Percentiles rank a stretch among this genome's conserved stretches.
Conservation (phyloP, 1,140 invertebrate species). For the Eriocheir sinensis region DNA sequence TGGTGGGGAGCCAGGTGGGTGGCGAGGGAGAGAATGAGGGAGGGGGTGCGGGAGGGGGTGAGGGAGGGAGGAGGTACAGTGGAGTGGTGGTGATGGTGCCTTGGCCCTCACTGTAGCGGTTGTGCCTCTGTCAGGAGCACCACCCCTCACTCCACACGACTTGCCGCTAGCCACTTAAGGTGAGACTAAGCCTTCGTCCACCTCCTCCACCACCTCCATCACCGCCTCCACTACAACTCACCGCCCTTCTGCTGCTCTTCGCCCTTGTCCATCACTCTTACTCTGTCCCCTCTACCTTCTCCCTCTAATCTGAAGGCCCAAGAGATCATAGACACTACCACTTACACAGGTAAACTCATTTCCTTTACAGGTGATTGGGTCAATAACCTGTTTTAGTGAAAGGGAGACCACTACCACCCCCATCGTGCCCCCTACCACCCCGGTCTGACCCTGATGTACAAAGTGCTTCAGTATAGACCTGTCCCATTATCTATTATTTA, state of each 20-base stretch:
- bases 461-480: neutral
- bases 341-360: too few species aligned
- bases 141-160: neutral
- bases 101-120: neutral
- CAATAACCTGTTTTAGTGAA: too few species aligned
- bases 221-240: neutral
- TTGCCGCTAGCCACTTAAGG: neutral
- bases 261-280: too few species aligned
- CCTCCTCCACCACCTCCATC: neutral
- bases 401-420: too few species aligned
- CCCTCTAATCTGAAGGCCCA: too few species aligned
- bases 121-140: constrained; percentile 1
- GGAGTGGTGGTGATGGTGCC: neutral
- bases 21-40: neutral
- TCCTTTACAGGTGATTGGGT: too few species aligned
- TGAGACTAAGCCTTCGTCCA: too few species aligned
- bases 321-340: too few species aligned
- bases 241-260: too few species aligned
- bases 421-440: too few species aligned
- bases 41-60: neutral
- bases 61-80: neutral
- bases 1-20: neutral
- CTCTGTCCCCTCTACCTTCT: too few species aligned
- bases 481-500: neutral
- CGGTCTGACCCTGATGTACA: too few species aligned